Percentiles rank a stretch among this genome's conserved stretches.
phyloP scores from a whole-genome alignment of 2,797 vertebrate species.

The Acanthurus lineatus region DNA sequence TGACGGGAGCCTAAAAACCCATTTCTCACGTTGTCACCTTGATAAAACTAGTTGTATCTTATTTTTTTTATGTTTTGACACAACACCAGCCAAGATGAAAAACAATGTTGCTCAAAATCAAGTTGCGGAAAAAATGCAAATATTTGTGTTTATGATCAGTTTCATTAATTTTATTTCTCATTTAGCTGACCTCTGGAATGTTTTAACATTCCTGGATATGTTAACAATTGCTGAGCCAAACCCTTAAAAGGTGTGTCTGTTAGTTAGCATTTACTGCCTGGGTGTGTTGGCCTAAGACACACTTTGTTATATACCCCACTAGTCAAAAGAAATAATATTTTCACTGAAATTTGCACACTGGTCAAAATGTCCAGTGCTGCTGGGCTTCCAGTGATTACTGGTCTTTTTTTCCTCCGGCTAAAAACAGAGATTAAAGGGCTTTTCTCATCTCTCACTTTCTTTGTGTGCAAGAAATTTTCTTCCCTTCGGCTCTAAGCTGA shows the following conservation, averaged over 20 bases:
- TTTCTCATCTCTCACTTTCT: slow-evolving; percentile 20
- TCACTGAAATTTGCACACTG: not conserved
- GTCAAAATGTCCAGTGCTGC: not conserved
- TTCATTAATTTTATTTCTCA: not conserved
- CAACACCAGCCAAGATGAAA: not conserved
- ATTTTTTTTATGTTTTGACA: not conserved
- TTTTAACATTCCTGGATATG: not conserved
- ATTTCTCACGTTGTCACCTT: not conserved
- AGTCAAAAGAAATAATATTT: not conserved
- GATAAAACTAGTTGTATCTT: not conserved
- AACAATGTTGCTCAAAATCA: not conserved
- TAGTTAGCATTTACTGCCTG: not conserved
- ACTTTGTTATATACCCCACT: not conserved
- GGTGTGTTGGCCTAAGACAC: not conserved
- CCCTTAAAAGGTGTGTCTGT: no score
- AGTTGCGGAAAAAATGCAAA: not conserved
- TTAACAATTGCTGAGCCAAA: not conserved
- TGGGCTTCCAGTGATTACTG: slow-evolving; percentile 3
- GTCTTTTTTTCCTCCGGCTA: not conserved
- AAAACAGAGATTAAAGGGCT: slow-evolving; percentile 18
- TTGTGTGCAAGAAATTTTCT: slow-evolving; percentile 29
- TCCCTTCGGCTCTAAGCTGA: slow-evolving; percentile 36
- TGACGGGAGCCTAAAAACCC: not conserved
- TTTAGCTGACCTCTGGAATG: not conserved
- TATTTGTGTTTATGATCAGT: not conserved